Evolutionary conservation across 2,888 invertebrate genomes (phyloP), one percentile per base, ranked within the genome.

Genomic region (Megaustenia siamemsis): DNA sequence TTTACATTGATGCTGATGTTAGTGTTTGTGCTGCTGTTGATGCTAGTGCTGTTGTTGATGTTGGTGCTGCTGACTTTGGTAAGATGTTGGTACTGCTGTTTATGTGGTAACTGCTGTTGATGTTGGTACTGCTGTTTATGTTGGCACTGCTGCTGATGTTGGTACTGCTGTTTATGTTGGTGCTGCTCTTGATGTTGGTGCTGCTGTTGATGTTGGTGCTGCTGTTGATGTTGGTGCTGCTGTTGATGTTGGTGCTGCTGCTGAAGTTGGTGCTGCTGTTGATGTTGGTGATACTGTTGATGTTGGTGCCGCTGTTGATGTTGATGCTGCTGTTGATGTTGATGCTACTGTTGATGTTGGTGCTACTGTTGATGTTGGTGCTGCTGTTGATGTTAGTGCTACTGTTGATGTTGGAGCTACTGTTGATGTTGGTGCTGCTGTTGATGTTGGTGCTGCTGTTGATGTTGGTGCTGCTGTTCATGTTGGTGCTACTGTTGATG

Each of bases 151-250:
- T 75, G 43, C 40, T 75, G 75, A 45, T 75, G 75, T 43, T 75
- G 75, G 43, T 45, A 45, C 15, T 56, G 75, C 12, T 2, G 45
- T 43, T 75, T 43, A 75, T 75, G 43, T 28, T 75, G 75, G 43
- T 75, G 75, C 40, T 75, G 45, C 40, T 75, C 8, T 43, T 75
- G 75, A 75, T 75, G 75, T 43, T 75, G 75, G 43, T 75, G 75
- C 40, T 75, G 43, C 40, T 75, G 75, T 43, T 75, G 18, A 56
- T 56, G 56, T 18, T 18, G 18, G 24, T 56, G 18, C 10, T 56
- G 18, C 10, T 56, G 56, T 18, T 56, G 56, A 56, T 56, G 56
- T 43, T 45, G 43, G 18, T 75, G 43, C 40, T 75, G 75, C 5
- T 49, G 10, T 24, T 28, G 49, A 49, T 6, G 49, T 8, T 49